These are phyloP conservation scores for Oryctolagus cuniculus DNA, from an alignment of 2,113 vertebrate genomes.

Conservation along the genomic window mOryCun1.1 NC_091442.1:14036501-14037000, in stretches of 20 bases:
- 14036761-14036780: not conserved
- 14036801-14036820: not conserved
- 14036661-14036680: slow-evolving; percentile 44
- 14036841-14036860: too few relatives aligned
- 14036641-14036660: not conserved
- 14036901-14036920: too few relatives aligned
- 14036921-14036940: too few relatives aligned
- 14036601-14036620: not conserved
- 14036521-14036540: not conserved
- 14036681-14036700: slow-evolving; percentile 44
- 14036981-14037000: too few relatives aligned
- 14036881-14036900: too few relatives aligned
- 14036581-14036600: not conserved
- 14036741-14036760: not conserved
- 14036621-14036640: not conserved
- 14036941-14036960: too few relatives aligned
- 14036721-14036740: slow-evolving; percentile 34
- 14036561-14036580: not conserved
- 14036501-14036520: not conserved
- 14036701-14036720: not conserved
- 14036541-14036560: not conserved
- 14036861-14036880: too few relatives aligned
- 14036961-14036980: too few relatives aligned
- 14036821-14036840: too few relatives aligned
- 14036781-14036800: not conserved